Evolutionary conservation across 1,140 invertebrate genomes (phyloP).

Genomic region (Aphelinus atriplicis): DNA sequence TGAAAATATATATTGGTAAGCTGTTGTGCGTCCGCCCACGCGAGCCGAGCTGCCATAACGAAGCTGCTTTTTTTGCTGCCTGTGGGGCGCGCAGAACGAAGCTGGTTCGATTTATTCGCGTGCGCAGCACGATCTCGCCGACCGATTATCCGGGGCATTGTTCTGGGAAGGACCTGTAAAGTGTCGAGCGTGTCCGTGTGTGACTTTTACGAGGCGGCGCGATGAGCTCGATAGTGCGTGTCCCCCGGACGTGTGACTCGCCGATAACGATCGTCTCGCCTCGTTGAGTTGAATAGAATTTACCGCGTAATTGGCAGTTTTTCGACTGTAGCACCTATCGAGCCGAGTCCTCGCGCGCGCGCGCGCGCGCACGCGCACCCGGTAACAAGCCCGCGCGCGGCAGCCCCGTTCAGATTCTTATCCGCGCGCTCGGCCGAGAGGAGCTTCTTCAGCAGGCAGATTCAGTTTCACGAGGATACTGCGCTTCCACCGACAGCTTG

Average conservation of each 20-base stretch:
- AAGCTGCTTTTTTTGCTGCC: too few relatives aligned
- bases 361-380: neutral
- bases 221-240: slow-evolving; percentile 30
- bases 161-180: slow-evolving; percentile 16
- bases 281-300: slow-evolving; percentile 24
- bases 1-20: too few relatives aligned
- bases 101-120: neutral
- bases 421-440: neutral
- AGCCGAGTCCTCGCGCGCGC: neutral
- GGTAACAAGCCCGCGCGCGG: slow-evolving; percentile 25
- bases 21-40: too few relatives aligned
- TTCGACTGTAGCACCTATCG: neutral
- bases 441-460: too few relatives aligned
- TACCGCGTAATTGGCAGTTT: slow-evolving; percentile 35
- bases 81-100: too few relatives aligned
- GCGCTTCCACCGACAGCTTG: too few relatives aligned
- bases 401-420: slow-evolving; percentile 19
- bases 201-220: neutral
- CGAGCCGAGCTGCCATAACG: too few relatives aligned
- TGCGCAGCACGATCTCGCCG: neutral
- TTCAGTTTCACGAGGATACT: too few relatives aligned
- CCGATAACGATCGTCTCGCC: slow-evolving; percentile 24
- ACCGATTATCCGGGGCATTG: slow-evolving; percentile 24
- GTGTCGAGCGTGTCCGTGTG: neutral
- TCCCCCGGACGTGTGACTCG: slow-evolving; percentile 1